A percentile compares a stretch with the other conserved stretches of the same genome.
phyloP scores from a whole-genome alignment of 2,888 invertebrate species.

The Drosophila dives region DNA sequence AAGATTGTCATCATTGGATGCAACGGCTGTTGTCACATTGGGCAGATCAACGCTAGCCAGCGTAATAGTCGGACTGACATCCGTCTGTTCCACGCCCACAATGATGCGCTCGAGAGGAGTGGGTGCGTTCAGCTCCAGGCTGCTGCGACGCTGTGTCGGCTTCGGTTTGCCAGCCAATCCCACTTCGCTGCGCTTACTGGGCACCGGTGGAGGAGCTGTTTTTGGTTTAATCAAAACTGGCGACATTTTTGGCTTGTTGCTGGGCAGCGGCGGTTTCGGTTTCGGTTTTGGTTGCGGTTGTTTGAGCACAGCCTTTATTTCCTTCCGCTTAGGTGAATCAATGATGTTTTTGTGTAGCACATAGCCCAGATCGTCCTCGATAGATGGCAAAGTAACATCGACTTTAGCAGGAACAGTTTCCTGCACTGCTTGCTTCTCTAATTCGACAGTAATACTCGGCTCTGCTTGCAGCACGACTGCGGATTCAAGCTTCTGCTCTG shows the following conservation, averaged over 20 bases:
- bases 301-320: slow-evolving; percentile 20
- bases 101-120: slow-evolving; percentile 84
- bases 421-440: background rate
- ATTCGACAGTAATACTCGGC: background rate
- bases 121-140: slow-evolving; percentile 49
- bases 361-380: slow-evolving; percentile 73
- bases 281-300: slow-evolving; percentile 24
- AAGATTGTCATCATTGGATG: slow-evolving; percentile 21
- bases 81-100: slow-evolving; percentile 79
- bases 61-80: slow-evolving; percentile 59
- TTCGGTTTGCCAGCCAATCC: slow-evolving; percentile 55
- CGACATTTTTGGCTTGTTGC: slow-evolving; percentile 55
- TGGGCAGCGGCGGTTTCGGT: slow-evolving; percentile 67
- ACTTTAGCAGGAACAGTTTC: background rate
- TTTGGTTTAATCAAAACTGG: slow-evolving; percentile 61
- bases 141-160: slow-evolving; percentile 68
- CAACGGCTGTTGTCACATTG: slow-evolving; percentile 35
- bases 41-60: slow-evolving; percentile 78
- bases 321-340: slow-evolving; percentile 28
- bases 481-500: background rate
- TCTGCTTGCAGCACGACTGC: background rate
- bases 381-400: slow-evolving; percentile 1
- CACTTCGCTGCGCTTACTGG: slow-evolving; percentile 71
- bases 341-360: slow-evolving; percentile 80
- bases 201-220: slow-evolving; percentile 72